Conservation (phyloP, 35 echinoderm and acorn worm genomes). For the Heliocidaris tuberculata region DNA sequence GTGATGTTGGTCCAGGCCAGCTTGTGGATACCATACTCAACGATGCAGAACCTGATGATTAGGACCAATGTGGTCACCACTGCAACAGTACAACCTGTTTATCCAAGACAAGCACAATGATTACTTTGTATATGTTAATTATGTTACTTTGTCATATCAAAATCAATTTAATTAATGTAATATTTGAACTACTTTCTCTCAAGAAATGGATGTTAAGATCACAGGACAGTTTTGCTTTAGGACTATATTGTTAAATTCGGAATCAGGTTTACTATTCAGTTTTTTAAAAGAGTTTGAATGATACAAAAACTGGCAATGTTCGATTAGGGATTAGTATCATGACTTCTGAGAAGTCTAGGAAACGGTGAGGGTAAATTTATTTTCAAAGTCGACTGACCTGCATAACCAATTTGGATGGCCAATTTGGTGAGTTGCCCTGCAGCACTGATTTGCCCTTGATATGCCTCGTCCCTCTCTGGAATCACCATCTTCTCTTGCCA, state of each 20-base stretch:
- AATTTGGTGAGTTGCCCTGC: slow-evolving; percentile 95
- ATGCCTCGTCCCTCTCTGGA: slow-evolving; percentile 41
- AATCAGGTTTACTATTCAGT: too few relatives aligned
- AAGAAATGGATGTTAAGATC: too few relatives aligned
- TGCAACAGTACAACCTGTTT: slow-evolving; percentile 80
- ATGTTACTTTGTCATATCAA: neutral
- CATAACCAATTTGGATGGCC: slow-evolving; percentile 99
- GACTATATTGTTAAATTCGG: too few relatives aligned
- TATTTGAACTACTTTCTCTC: neutral
- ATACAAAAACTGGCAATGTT: too few relatives aligned
- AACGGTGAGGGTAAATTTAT: neutral
- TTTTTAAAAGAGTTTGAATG: too few relatives aligned
- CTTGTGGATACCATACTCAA: slow-evolving; percentile 66
- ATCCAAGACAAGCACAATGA: slow-evolving; percentile 11
- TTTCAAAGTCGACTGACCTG: slow-evolving; percentile 61
- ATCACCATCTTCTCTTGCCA: slow-evolving; percentile 42
- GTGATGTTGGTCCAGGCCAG: slow-evolving; percentile 54
- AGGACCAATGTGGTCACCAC: slow-evolving; percentile 71
- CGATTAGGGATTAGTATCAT: neutral
- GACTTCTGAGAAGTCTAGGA: neutral
- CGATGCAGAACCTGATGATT: slow-evolving; percentile 78
- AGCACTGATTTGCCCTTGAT: slow-evolving; percentile 86
- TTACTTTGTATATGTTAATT: neutral
- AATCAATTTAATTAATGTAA: neutral
- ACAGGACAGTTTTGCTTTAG: too few relatives aligned